These are phyloP conservation scores for Chloromyia formosa DNA, from an alignment of 2,888 invertebrate species.

Conservation along the genomic window DNA sequence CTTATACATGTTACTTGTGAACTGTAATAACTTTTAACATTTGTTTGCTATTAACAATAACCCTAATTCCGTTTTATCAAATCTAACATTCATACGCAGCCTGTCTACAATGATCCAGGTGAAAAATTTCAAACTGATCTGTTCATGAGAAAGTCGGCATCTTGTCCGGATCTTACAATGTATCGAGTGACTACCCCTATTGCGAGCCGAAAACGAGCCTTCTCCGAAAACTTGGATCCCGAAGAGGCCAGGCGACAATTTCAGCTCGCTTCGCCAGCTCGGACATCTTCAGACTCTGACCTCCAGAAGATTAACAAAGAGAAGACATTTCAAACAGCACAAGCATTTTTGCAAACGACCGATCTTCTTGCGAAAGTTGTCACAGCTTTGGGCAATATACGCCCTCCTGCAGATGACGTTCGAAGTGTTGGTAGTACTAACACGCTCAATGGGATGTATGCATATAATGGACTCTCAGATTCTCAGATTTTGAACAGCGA, in stretches of 20 bases:
- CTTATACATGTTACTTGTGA: too few relatives aligned
- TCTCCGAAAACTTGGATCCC: constrained; percentile 71
- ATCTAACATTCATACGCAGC: constrained; percentile 65
- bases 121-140: constrained; percentile 58
- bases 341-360: constrained; percentile 77
- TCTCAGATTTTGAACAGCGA: constrained; percentile 79
- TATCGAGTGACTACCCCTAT: constrained; percentile 67
- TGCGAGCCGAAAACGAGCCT: constrained; percentile 69
- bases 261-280: constrained; percentile 54
- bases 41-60: background rate
- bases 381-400: constrained; percentile 75
- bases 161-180: constrained; percentile 74
- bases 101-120: constrained; percentile 76
- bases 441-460: constrained; percentile 58
- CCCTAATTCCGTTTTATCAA: constrained; percentile 10
- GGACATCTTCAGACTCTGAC: constrained; percentile 82
- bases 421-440: constrained; percentile 51
- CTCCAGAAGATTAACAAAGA: constrained; percentile 80
- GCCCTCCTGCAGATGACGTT: constrained; percentile 62
- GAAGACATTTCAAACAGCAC: constrained; percentile 72
- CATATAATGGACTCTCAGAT: constrained; percentile 77
- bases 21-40: background rate
- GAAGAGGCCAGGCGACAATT: constrained; percentile 51
- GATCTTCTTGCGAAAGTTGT: constrained; percentile 81
- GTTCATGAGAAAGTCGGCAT: constrained; percentile 71